These are phyloP conservation scores for Euplexia lucipara DNA, from an alignment of 2,888 invertebrate genomes.

Conservation along the genomic window DNA sequence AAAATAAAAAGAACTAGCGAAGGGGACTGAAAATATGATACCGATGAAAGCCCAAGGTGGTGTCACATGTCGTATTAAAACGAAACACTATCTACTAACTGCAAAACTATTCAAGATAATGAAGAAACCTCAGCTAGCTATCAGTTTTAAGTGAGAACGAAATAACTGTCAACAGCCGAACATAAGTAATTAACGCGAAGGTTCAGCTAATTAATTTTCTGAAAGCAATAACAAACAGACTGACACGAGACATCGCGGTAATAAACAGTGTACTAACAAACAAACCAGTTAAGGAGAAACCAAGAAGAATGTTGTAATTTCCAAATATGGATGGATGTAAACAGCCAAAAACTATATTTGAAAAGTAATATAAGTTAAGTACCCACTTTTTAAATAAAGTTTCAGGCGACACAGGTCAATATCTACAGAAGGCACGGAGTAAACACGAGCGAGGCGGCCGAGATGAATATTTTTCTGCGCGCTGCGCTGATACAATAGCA, in stretches of 20 bases:
- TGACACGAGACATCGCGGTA: neutral
- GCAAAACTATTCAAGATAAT: neutral
- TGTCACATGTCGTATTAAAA: conserved; percentile 42
- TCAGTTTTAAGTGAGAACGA: conserved; percentile 12
- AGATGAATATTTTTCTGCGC: conserved; percentile 72
- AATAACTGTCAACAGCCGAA: conserved; percentile 15
- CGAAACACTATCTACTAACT: conserved; percentile 25
- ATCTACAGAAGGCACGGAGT: conserved; percentile 54
- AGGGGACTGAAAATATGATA: conserved; percentile 43
- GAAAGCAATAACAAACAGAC: conserved; percentile 26
- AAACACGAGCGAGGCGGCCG: conserved; percentile 61
- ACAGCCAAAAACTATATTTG: conserved; percentile 33
- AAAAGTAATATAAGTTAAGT: conserved; percentile 48
- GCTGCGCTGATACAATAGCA: conserved; percentile 68
- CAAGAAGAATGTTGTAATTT: conserved; percentile 1
- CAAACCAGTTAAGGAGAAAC: neutral
- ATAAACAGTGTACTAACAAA: neutral
- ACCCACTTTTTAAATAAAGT: conserved; percentile 51
- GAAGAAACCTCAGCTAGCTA: conserved; percentile 6
- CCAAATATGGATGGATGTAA: conserved; percentile 15
- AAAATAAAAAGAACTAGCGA: conserved; percentile 5
- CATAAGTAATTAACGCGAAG: conserved; percentile 25
- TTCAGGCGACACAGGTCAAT: conserved; percentile 60
- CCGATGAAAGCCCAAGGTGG: conserved; percentile 35
- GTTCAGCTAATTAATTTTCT: conserved; percentile 25